Base-by-base conservation (phyloP, 2,888 invertebrate species). In the Tipula unca region DNA sequence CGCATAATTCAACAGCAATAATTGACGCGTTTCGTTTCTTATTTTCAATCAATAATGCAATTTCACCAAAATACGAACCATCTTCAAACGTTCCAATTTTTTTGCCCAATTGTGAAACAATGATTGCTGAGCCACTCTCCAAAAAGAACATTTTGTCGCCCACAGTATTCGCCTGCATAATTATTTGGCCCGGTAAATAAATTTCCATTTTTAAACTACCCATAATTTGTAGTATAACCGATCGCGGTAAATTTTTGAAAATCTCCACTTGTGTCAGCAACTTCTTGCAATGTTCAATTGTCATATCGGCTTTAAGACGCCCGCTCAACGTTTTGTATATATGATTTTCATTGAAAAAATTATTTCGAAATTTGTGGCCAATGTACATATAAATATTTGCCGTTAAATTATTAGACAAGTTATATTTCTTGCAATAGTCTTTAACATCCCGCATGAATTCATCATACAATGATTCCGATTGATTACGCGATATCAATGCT, bases 141-240 rank as follows among this genome's bases (percentile, higher is more conserved):
- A 93, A 92, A 87, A 93, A 93, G 87, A 92, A 93, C 93, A 93
- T 93, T 85, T 91, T 91, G 86, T 92, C 90, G 0, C 93, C 93
- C 0, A 89, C 88, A 5, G 92, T 91, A 87, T 91, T 91, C 0
- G 91, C 92, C 86, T 91, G 89, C 0, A 93, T 90, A 54, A 93
- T 92, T 1, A 93, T 90, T 87, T 93, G 93, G 86, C 93, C 92
- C 0, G 91, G 90, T 42, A 93, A 88, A 87, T 91, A 93, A 25
- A 93, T 90, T 88, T 93, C 92, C 0, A 91, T 91, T 39, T 89
- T 89, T 5, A 93, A 87, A 82, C 92, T 89, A 0, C 91, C 90
- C 1, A 93, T 92, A 85, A 93, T 92, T 48, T 92, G 88, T 1
- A 91, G 90, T n/a, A 93, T 87, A 85, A 93, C 87, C 5, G 90